Base-by-base conservation (phyloP, 2,797 vertebrate species). In the Falco rusticolus region DNA sequence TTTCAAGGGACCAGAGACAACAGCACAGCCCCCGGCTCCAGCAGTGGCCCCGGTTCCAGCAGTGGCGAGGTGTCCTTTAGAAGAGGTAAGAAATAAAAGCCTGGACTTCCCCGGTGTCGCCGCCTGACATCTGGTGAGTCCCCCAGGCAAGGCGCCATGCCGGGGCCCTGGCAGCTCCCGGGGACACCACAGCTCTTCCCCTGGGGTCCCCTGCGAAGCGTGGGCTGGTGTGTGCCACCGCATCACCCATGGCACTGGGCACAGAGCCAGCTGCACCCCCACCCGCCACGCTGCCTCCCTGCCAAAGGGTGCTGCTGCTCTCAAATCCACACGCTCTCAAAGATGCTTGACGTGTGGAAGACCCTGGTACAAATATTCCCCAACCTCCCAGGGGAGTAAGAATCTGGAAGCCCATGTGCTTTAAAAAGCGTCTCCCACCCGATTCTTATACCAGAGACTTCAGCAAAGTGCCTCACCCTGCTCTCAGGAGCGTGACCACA, bases 241-340 rank as follows among this genome's bases (percentile, higher is more conserved):
- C 50, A 61, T 54, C 26, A 0, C 26, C 48, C 2, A 0, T 0
- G 10, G 61, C 28, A 16, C 19, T 1, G 9, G 10, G 31, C 1
- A 16, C 10, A 4, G 65, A 16, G 26, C 33, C 24, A 39, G 45
- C 77, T 22, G 48, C 34, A 50, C 10, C 69, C 29, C 43, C 16
- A 3, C 2, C 16, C 26, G 31, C 9, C 0, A 17, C 6, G 1
- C 54, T 56, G 48, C 68, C 54, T 15, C 57, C 39, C 53, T 1
- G 15, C 41, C 17, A 1, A 7, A 12, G 29, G 0, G 6, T 6
- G n/a, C 66, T 11, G 59, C 79, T 20, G 16, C 6, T 25, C 47
- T 8, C n/a, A 0, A 1, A 10, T 2, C 12, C 48, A 7, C 43
- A 1, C 1, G 0, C 47, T 13, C 31, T 26, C 20, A 5, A 20